Evolutionary conservation across 2,797 vertebrate genomes (phyloP), one percentile per base, ranked within the genome.

Genomic region (Enoplosus armatus): DNA sequence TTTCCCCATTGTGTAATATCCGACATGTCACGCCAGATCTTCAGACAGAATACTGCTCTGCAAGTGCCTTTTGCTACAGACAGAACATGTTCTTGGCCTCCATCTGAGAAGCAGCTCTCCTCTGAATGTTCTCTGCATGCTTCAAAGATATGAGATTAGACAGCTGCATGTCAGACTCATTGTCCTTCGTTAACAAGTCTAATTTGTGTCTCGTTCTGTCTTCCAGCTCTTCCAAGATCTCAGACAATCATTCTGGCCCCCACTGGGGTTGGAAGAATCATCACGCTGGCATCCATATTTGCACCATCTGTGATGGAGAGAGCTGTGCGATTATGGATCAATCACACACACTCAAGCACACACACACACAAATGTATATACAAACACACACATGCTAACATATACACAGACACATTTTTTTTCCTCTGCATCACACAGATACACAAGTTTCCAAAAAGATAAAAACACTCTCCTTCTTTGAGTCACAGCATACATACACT

Each of bases 131-230:
- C 91, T 81, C 84, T 72, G 79, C 80, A 73, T 79, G 87, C 85
- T 89, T 92, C 89, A 87, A 81, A 90, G 82, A 92, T 88, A 92
- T 84, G 81, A 91, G 90, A 93, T 93, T 82, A 92, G 93, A 91
- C 93, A 93, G 90, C 91, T 93, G 93, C 87, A 85, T 90, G 92
- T 94, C 91, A 90, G 79, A 82, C 87, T 93, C 90, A 90, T 93
- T 94, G 92, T 94, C 94, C 89, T 93, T 93, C 80, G 87, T 91
- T 93, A 93, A 94, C 91, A 92, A 92, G 90, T 90, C 86, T 93
- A 93, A 94, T 95, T 92, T 91, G 91, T 91, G 91, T 87, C 86
- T 87, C 89, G 84, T 91, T 93, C 93, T 90, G 85, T 90, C 82
- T 87, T 89, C 87, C 68, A 80, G 84, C 90, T 88, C 91, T 85